Base-by-base conservation (phyloP, 2,797 vertebrate genomes). In the Fundulus diaphanus region DNA sequence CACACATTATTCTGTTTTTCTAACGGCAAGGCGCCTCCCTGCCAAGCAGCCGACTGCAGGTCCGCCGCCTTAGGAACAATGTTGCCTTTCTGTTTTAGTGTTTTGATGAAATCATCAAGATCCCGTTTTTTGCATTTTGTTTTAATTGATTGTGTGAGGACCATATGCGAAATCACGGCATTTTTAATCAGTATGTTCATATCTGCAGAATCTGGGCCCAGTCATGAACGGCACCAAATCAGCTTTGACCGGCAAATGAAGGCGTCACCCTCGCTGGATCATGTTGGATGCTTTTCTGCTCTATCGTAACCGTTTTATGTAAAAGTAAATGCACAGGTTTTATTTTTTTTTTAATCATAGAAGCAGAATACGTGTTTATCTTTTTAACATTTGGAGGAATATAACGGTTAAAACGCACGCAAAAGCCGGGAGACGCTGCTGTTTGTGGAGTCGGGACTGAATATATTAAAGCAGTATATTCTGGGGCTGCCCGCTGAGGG, bases 381-480 rank as follows among this genome's bases (percentile, higher is more conserved):
- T 29, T 56, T 16, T 59, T 59, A 31, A 33, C 9, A 59, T 59
- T 59, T 59, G 56, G 3, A 7, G 33, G 46, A 2, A 0, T 66
- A 73, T 49, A 27, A 68, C 56, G 68, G 44, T 51, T 68, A 22
- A 29, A 80, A 35, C 46, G 31, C 40, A 7, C 46, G 46, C 76
- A 76, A 81, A 51, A 42, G 44, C n/a, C 7, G 9, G 6, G 7
- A 8, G 29, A 51, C 70, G 59, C 69, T 70, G 71, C 52, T 79
- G 3, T 56, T 57, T 68, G 46, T 73, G 69, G 31, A 31, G 40
- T 44, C 18, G 24, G 37, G 24, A 49, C 37, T 59, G 51, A 65
- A 12, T 54, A 33, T 27, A 66, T 71, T 5, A 68, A 78, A 63
- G 27, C 27, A 16, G 12, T 72, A 33, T 63, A 68, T 82, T 76